Evolutionary conservation across 2,888 invertebrate genomes (phyloP), one percentile per base, ranked within the genome.

Genomic region (Pinctada fucata): DNA sequence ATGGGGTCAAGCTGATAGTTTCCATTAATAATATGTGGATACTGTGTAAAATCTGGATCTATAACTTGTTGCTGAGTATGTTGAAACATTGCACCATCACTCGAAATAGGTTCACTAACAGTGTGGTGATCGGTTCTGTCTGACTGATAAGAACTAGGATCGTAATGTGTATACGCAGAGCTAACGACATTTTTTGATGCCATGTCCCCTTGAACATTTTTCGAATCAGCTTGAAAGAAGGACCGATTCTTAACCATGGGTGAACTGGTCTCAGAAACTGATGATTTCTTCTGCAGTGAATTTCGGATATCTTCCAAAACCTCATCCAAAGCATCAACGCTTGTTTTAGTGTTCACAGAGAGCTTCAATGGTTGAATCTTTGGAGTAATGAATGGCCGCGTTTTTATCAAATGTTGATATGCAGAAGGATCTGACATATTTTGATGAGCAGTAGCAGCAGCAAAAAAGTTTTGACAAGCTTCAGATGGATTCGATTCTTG

Each of bases 1-100:
- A 82, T 79, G 3, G 88, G 89, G 67, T 90, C 90, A 2, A 90
- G 84, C 68, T 89, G 89, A 72, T 90, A 90, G 67, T 88, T 88
- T 69, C 88, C 89, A 76, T 88, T 87, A 0, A 87, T 87, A 13
- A 88, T 85, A 74, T 86, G 86, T 0, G 87, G 85, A 75, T 82
- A 86, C 65, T 87, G 83, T 31, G 86, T 85, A 72, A 82, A 85
- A 48, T 85, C 83, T 31, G 86, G 85, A 80, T 86, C 83, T 66
- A 85, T 79, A 4, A 58, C 51, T 31, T 72, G n/a, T n/a, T 49
- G 67, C 58, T 71, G 58, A 48, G 58, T 71, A n/a, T 71, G 63
- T 65, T 31, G 31, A 31, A 31, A 64, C 64, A 51, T 3, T n/a
- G 31, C 31, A 58, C 58, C 58, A 10, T 58, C 8, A 58, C 58